Conservation (phyloP, 2,797 vertebrate species). For the Remorina albescens region DNA sequence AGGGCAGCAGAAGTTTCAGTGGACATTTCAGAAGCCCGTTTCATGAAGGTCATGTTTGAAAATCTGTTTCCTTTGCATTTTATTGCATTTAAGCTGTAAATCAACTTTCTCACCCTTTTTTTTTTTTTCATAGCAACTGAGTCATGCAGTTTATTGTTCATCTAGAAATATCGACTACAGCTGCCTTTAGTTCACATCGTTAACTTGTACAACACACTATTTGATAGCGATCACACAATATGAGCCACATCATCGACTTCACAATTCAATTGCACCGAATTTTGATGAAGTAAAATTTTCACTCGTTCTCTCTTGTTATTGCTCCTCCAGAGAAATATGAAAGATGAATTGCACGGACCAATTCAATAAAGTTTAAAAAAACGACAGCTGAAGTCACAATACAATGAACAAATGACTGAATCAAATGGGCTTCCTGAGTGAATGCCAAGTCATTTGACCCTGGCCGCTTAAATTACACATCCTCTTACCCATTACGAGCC, state of each 20-base stretch:
- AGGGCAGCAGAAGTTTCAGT: background rate
- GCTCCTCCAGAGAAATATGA: background rate
- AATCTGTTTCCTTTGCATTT: too few species aligned
- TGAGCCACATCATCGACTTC: background rate
- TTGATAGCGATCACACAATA: background rate
- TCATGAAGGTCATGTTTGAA: too few species aligned
- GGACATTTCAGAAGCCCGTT: too few species aligned
- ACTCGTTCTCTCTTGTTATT: background rate
- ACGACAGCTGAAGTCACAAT: conserved; percentile 8
- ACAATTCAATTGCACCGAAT: too few species aligned
- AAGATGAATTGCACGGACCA: background rate
- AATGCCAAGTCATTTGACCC: conserved; percentile 27
- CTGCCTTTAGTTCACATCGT: background rate
- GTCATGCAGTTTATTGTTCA: background rate
- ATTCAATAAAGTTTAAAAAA: conserved; percentile 11
- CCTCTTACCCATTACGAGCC: background rate
- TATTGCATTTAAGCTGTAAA: too few species aligned
- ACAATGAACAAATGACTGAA: conserved; percentile 13
- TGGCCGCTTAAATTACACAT: conserved; percentile 6
- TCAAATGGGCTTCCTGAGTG: conserved; percentile 8
- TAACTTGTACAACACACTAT: background rate
- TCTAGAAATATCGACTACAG: background rate
- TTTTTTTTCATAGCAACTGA: too few species aligned
- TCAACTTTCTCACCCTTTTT: too few species aligned
- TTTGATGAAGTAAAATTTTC: background rate